Evolutionary conservation across 2,797 vertebrate genomes (phyloP).

Genomic region (Rhinogobio ventralis): DNA sequence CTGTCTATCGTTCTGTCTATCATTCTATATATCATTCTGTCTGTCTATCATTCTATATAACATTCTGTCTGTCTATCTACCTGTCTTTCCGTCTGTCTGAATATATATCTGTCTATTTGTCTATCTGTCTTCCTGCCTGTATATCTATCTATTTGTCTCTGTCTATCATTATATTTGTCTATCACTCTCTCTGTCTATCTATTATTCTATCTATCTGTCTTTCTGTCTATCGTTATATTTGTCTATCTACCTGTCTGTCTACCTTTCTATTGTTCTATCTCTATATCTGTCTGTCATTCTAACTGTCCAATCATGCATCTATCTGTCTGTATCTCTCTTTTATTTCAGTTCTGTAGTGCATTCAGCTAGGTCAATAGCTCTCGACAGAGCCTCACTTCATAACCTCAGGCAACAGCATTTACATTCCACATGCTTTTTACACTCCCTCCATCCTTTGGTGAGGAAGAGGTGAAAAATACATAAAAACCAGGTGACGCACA

Average conservation of each 20-base stretch:
- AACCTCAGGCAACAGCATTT: constrained; percentile 60
- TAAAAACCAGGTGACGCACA: constrained; percentile 53
- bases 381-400: constrained; percentile 27
- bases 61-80: neutral
- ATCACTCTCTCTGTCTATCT: neutral
- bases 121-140: neutral
- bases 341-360: constrained; percentile 6
- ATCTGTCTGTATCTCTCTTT: neutral
- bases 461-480: constrained; percentile 55
- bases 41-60: neutral
- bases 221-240: neutral
- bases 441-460: constrained; percentile 59
- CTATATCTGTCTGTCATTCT: neutral
- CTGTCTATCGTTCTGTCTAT: neutral
- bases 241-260: neutral
- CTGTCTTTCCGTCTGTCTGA: too few relatives aligned
- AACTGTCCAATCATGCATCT: neutral
- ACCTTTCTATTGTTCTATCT: neutral
- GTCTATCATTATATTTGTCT: neutral
- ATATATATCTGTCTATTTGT: too few relatives aligned
- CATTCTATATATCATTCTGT: neutral
- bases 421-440: constrained; percentile 59
- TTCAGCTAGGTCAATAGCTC: constrained; percentile 48
- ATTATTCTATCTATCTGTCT: neutral
- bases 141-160: neutral